Conservation (phyloP, 1,140 invertebrate species). For the Arion vulgaris region DNA sequence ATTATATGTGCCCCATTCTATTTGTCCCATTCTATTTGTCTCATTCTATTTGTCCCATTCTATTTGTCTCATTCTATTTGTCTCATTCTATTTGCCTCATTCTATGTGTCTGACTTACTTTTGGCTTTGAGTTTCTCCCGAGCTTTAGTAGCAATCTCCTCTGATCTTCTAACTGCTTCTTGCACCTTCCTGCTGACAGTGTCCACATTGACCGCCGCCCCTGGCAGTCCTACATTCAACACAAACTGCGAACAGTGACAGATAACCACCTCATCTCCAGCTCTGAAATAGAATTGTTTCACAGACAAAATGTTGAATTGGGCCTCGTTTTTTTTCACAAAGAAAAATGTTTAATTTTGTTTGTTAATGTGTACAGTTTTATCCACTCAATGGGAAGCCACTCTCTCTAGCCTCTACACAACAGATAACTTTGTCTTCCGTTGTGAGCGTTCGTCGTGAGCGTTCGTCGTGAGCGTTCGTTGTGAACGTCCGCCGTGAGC, state of each 20-base stretch:
- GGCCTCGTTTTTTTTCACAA: background rate
- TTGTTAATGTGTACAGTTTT: background rate
- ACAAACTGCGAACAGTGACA: slow-evolving; percentile 31
- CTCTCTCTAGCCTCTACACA: no score
- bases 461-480: no score
- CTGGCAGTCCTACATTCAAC: slow-evolving; percentile 13
- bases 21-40: no score
- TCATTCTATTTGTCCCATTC: no score
- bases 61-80: no score
- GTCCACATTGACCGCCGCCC: slow-evolving; percentile 27
- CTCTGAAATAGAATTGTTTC: slow-evolving; percentile 19
- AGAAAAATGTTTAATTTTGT: background rate
- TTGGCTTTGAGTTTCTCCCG: slow-evolving; percentile 18
- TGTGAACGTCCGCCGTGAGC: no score
- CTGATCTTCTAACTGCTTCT: slow-evolving; percentile 6
- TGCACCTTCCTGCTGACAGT: slow-evolving; percentile 31
- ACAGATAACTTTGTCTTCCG: no score
- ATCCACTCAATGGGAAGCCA: no score
- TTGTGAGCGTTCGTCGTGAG: no score
- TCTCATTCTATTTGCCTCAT: no score
- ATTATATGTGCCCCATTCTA: no score
- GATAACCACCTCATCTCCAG: slow-evolving; percentile 27
- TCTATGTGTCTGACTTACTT: no score
- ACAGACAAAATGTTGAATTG: background rate
- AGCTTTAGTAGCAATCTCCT: background rate